Evolutionary conservation across 2,888 invertebrate species (phyloP).

Genomic region (Drosophila birchii): DNA sequence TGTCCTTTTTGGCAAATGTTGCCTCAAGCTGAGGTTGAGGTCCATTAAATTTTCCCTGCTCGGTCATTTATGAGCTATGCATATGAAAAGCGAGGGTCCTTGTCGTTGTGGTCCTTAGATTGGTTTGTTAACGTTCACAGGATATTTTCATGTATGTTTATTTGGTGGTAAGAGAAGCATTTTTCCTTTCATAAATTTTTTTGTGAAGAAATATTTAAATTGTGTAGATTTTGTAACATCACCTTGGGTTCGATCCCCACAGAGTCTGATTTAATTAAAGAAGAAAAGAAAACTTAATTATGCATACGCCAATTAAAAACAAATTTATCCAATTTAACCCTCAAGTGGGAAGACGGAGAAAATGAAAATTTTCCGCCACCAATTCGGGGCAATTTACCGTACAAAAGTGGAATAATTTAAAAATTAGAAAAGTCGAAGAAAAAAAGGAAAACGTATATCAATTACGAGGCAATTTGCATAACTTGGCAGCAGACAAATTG

Average conservation of each 20-base stretch:
- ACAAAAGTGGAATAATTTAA: constrained; percentile 36
- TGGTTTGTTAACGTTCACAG: constrained; percentile 30
- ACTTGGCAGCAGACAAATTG: constrained; percentile 27
- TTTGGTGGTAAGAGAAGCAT: neutral
- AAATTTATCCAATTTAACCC: constrained; percentile 33
- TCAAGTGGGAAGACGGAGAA: constrained; percentile 17
- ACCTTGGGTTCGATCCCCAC: neutral
- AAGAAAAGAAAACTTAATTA: constrained; percentile 21
- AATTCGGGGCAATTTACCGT: constrained; percentile 21
- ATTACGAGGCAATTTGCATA: constrained; percentile 51
- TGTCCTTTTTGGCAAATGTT: constrained; percentile 27
- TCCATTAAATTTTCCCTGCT: constrained; percentile 62
- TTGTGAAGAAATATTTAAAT: neutral
- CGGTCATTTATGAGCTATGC: constrained; percentile 61
- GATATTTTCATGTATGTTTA: constrained; percentile 18
- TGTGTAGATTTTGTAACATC: neutral
- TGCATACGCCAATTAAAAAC: constrained; percentile 33
- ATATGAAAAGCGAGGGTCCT: constrained; percentile 57
- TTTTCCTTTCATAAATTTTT: neutral
- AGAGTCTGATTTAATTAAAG: constrained; percentile 13
- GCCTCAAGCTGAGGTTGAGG: constrained; percentile 54
- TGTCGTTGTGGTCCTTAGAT: constrained; percentile 7
- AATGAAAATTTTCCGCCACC: constrained; percentile 23
- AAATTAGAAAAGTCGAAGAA: constrained; percentile 13
- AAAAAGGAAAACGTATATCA: constrained; percentile 30